Percentiles rank a stretch among this genome's conserved stretches.
These are phyloP conservation scores for Nymphalis polychloros DNA, from an alignment of 2,888 invertebrate genomes.

Conservation along the genomic window DNA sequence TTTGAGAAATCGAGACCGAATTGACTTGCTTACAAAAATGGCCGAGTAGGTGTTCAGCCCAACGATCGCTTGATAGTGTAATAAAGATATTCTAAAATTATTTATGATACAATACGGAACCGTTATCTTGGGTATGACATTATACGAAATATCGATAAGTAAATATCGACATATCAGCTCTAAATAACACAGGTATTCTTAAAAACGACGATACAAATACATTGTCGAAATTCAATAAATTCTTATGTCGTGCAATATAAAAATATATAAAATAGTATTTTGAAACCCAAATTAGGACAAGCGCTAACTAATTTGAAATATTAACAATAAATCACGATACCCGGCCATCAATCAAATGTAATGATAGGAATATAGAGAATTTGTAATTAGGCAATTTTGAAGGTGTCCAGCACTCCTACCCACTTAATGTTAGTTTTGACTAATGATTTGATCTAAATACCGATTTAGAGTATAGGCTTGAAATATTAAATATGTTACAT, in stretches of 20 bases:
- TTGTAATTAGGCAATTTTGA: conserved; percentile 41
- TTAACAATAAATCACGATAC: conserved; percentile 59
- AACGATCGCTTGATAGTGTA: conserved; percentile 57
- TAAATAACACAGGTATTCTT: conserved; percentile 38
- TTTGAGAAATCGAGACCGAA: conserved; percentile 55
- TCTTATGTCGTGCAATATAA: neutral
- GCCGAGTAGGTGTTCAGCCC: conserved; percentile 56
- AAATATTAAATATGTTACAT: no score
- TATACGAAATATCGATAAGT: conserved; percentile 50
- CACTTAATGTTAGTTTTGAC: conserved; percentile 25
- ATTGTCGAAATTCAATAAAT: conserved; percentile 1
- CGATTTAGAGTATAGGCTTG: conserved; percentile 1
- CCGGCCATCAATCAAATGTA: conserved; percentile 48
- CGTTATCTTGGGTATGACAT: conserved; percentile 66
- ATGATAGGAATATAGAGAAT: conserved; percentile 43
- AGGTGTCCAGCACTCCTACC: conserved; percentile 38
- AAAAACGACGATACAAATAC: conserved; percentile 8
- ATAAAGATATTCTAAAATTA: conserved; percentile 64
- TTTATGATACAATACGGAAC: conserved; percentile 58
- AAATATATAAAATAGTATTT: neutral
- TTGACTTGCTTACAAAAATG: conserved; percentile 55
- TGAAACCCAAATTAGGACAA: conserved; percentile 5
- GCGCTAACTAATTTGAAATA: conserved; percentile 20
- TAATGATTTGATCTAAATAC: conserved; percentile 20
- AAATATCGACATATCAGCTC: conserved; percentile 53